A percentile compares a stretch with the other conserved stretches of the same genome.
Conservation (phyloP, 2,797 vertebrate genomes). For the Eospalax fontanierii region DNA sequence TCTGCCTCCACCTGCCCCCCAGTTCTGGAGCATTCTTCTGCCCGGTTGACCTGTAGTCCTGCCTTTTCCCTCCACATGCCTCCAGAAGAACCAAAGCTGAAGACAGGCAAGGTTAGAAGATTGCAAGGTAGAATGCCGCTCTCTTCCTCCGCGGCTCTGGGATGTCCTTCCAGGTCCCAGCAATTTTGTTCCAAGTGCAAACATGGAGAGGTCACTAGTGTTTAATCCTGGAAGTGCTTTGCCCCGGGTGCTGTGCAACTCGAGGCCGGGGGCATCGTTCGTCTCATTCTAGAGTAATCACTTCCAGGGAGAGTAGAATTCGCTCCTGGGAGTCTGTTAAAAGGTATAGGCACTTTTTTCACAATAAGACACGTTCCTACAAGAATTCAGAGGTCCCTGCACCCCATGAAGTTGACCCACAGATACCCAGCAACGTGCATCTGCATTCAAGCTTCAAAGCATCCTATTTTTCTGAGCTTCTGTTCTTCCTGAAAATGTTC, state of each 20-base stretch:
- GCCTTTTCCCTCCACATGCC: no score
- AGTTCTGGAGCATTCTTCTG: neutral
- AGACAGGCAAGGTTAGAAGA: no score
- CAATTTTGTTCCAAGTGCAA: neutral
- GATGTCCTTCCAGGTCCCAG: neutral
- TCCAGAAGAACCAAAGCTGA: no score
- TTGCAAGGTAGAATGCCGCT: no score
- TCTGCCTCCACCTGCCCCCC: neutral
- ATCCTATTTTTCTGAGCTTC: constrained; percentile 10
- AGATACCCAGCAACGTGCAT: neutral
- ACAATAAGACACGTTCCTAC: neutral
- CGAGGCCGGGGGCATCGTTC: neutral
- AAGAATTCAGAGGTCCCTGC: neutral
- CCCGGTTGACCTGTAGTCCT: neutral
- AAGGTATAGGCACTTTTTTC: neutral
- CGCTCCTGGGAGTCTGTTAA: neutral
- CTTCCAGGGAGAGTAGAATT: neutral
- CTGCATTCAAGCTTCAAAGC: neutral
- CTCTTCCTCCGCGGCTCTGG: no score
- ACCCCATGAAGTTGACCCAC: neutral
- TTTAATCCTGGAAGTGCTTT: neutral
- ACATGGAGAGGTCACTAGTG: neutral
- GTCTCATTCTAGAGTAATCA: neutral
- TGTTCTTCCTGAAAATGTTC: constrained; percentile 50
- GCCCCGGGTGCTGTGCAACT: neutral